phyloP scores from a whole-genome alignment of 1,140 invertebrate species.

The Drosophila melanogaster region Release_6_plus_ISO1_MT NT_033779.5:5457501-5458000 shows the following conservation, averaged over 20 bases:
- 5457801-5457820: slow-evolving; percentile 23
- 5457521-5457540: background rate
- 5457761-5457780: slow-evolving; percentile 55
- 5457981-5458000: slow-evolving; percentile 41
- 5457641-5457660: no score
- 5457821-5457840: slow-evolving; percentile 52
- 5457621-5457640: slow-evolving; percentile 33
- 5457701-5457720: slow-evolving; percentile 8
- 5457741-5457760: slow-evolving; percentile 35
- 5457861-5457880: slow-evolving; percentile 54
- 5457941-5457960: slow-evolving; percentile 34
- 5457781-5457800: slow-evolving; percentile 39
- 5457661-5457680: no score
- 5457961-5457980: slow-evolving; percentile 58
- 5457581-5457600: slow-evolving; percentile 25
- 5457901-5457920: slow-evolving; percentile 65
- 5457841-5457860: slow-evolving; percentile 78
- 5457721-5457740: slow-evolving; percentile 31
- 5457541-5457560: slow-evolving; percentile 30
- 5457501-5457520: slow-evolving; percentile 1
- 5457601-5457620: slow-evolving; percentile 17
- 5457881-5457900: slow-evolving; percentile 34
- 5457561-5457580: slow-evolving; percentile 8
- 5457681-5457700: slow-evolving; percentile 31
- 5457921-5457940: background rate